Base-by-base conservation (phyloP, 2,888 invertebrate genomes). In the Oxyteleia sp. region DNA sequence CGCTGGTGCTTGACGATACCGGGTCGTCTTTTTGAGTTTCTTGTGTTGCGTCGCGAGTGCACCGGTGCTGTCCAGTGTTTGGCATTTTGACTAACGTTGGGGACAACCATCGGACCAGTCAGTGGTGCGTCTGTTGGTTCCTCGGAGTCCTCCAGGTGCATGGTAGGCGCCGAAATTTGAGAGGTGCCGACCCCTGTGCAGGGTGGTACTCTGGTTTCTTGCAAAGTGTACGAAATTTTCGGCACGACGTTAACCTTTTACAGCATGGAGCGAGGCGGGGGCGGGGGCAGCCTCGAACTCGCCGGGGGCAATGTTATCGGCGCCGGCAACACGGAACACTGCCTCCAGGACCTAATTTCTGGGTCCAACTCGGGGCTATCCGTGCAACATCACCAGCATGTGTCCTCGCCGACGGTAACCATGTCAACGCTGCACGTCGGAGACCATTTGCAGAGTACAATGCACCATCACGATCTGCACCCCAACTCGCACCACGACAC, bases 331-430 rank as follows among this genome's bases (percentile, higher is more conserved):
- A 95, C 95, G 90, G 95, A 96, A 88, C 94, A 96, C 89, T 96
- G 96, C 90, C 95, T 96, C 63, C 96, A 96, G 90, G 96, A 96
- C 94, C 94, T 96, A 87, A 96, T 96, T 79, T 95, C 95, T 81
- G 94, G 95, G 18, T 94, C 96, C 43, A 45, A 94, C 20, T 93
- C 94, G 61, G 94, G 94, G 69, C 94, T 94, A 85, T 94, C 94
- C 68, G 94, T 93, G 68, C 94, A 94, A 66, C 93, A 93, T 85
- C 94, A 94, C 87, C 92, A 94, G 85, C 94, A 94, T 88, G 94
- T 94, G 68, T 93, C 93, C 13, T 95, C 95, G 93, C 94, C 95
- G 93, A 94, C 71, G 94, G 94, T 84, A 93, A 94, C 85, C 94
- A 94, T 74, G 94, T 93, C 80, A 93, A 94, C 76, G 41, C 84